These are phyloP conservation scores for Calameuta pallipes DNA, from an alignment of 2,888 invertebrate genomes.

Conservation along the genomic window DNA sequence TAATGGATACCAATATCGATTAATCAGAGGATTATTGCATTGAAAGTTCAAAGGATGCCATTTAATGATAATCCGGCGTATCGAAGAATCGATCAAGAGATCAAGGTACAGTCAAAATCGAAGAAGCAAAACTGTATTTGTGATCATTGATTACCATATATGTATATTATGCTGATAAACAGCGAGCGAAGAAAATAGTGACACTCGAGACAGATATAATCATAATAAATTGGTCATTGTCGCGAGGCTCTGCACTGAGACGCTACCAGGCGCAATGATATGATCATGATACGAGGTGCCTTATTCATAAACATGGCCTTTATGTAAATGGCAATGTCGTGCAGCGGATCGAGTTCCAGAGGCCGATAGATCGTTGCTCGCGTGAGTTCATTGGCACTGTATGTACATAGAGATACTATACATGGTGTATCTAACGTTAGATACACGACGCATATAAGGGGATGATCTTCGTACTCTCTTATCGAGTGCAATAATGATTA, in stretches of 20 bases:
- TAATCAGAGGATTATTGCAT: neutral
- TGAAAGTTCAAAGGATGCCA: neutral
- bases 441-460: neutral
- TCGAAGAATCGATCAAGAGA: neutral
- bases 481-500: neutral
- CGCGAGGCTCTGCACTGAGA: neutral
- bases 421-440: neutral
- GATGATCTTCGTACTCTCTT: neutral
- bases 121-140: neutral
- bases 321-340: conserved; percentile 11
- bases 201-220: neutral
- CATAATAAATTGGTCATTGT: neutral
- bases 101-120: neutral
- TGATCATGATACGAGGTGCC: conserved; percentile 29
- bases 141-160: neutral
- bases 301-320: conserved; percentile 35
- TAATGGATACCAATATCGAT: neutral
- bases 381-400: neutral
- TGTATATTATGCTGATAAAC: neutral
- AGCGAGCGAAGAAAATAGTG: neutral
- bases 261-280: neutral
- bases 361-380: neutral
- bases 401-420: neutral
- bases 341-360: neutral
- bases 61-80: neutral